Conservation (phyloP, 1,140 invertebrate genomes). For the Microplitis demolitor region DNA sequence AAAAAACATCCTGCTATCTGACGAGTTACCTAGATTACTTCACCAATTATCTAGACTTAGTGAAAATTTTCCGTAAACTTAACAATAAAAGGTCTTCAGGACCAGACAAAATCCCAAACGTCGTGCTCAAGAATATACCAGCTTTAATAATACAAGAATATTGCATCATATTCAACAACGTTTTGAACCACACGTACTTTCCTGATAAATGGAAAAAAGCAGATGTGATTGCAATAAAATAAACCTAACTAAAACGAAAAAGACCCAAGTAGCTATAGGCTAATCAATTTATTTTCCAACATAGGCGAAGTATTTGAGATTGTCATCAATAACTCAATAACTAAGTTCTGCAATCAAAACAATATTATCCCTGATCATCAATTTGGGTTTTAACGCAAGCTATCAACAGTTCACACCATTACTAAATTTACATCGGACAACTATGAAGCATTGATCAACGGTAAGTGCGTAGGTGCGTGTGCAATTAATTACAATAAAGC, state of each 20-base stretch:
- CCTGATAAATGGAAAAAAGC: no score
- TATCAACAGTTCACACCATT: conserved; percentile 15
- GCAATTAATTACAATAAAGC: conserved; percentile 12
- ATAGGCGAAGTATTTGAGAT: conserved; percentile 41
- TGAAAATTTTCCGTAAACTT: no score
- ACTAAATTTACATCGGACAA: conserved; percentile 10
- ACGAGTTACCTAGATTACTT: no score
- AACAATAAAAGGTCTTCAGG: no score
- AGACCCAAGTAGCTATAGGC: conserved; percentile 37
- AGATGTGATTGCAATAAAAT: no score
- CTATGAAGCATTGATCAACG: not conserved
- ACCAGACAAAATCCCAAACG: no score
- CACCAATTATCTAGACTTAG: no score
- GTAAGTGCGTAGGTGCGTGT: not conserved
- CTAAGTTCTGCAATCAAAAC: not conserved
- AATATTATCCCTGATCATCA: conserved; percentile 17
- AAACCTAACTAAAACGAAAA: conserved; percentile 26
- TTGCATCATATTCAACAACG: no score
- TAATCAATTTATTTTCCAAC: conserved; percentile 44
- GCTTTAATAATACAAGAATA: no score
- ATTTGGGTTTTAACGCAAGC: conserved; percentile 14
- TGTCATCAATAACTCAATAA: conserved; percentile 7
- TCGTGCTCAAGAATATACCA: no score
- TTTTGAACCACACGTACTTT: no score
- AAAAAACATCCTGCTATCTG: no score